Evolutionary conservation across 2,797 vertebrate species (phyloP), one percentile per base, ranked within the genome.

Genomic region (Euthynnus affinis): DNA sequence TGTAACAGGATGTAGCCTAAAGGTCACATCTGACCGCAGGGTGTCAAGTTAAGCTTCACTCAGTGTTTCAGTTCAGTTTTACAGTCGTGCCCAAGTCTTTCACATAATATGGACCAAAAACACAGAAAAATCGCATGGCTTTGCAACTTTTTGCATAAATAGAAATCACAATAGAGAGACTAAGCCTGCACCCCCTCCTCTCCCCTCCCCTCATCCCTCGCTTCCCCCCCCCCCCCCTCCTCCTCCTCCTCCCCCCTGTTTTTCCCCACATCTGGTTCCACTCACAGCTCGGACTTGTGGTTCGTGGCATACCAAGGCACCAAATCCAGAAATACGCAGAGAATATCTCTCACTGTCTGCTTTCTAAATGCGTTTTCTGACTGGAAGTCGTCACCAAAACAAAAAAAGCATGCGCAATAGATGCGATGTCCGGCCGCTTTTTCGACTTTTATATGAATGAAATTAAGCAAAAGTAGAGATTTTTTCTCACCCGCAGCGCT

Each of bases 211-310:
- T 59, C 64, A 66, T 29, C 88, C 82, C 85, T n/a, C n/a, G 63
- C 87, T 88, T 64, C 87, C 76, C 82, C 59, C 59, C 32, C 62
- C 77, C 56, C 62, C 89, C 80, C 68, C 55, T 62, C 69, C 69
- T 37, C 80, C 83, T 61, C 74, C 74, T 59, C 64, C 69, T 29
- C 88, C 82, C 85, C 76, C 65, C 40, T n/a, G 25, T 82, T 70
- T 80, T 61, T 71, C 80, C 84, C 74, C 83, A 96, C 96, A 96
- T 96, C 95, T 96, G 96, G 91, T 95, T 96, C 93, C 92, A 95
- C 94, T 96, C 95, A 95, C 85, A 74, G 74, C 92, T 93, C 89
- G 92, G 93, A 94, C 92, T 93, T 91, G 90, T 94, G 91, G 92
- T 92, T 95, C 94, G 93, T 93, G 93, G 94, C 94, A 94, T 83